Percentiles rank a stretch among this genome's conserved stretches.
Evolutionary conservation across 2,113 vertebrate species (phyloP).

Genomic region (Thamnaconus septentrionalis): DNA sequence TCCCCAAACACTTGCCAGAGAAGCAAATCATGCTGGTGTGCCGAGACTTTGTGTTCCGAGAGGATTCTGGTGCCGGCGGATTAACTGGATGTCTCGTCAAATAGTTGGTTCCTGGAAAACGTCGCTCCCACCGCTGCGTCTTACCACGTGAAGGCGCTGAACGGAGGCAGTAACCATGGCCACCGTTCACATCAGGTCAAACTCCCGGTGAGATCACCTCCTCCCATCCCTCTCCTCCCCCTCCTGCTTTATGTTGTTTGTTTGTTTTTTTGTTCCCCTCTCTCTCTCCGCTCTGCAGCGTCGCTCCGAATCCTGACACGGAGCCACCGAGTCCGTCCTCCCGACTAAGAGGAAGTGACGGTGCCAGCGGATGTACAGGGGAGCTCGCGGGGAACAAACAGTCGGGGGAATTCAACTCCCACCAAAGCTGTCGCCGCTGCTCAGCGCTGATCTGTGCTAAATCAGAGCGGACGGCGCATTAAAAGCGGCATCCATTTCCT

Average conservation of each 20-base stretch:
- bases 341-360: constrained; percentile 18
- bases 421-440: constrained; percentile 44
- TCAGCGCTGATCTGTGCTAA: constrained; percentile 31
- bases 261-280: neutral
- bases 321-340: constrained; percentile 19
- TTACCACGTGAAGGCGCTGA: too few species aligned
- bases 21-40: too few species aligned
- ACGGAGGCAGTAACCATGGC: too few species aligned
- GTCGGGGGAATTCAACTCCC: constrained; percentile 38
- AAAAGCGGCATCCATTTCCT: constrained; percentile 32
- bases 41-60: too few species aligned
- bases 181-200: too few species aligned
- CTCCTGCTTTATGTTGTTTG: neutral
- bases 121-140: too few species aligned
- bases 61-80: too few species aligned
- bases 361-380: constrained; percentile 25
- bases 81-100: too few species aligned
- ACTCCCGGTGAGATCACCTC: too few species aligned
- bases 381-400: constrained; percentile 41
- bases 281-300: neutral
- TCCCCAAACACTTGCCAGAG: too few species aligned
- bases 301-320: constrained; percentile 13
- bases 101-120: too few species aligned
- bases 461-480: constrained; percentile 49
- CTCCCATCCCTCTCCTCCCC: too few species aligned